These are phyloP conservation scores for Corbicula japonica DNA, from an alignment of 2,888 invertebrate species.

Conservation along the genomic window DNA sequence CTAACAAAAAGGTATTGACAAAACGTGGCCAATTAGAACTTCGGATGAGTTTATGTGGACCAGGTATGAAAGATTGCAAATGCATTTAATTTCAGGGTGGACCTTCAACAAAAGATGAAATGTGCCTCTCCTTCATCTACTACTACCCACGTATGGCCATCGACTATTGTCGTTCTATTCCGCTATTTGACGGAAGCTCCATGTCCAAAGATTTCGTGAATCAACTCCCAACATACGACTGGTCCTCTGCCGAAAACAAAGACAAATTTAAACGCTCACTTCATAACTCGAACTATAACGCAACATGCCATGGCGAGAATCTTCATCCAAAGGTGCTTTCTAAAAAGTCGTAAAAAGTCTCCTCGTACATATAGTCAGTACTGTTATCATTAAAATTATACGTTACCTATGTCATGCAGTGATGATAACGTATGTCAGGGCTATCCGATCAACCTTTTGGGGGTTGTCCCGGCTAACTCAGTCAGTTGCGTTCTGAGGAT, in stretches of 20 bases:
- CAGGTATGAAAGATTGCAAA: neutral
- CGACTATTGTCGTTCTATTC: constrained; percentile 10
- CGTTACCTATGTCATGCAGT: no score
- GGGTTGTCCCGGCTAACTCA: no score
- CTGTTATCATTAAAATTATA: no score
- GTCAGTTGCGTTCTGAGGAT: no score
- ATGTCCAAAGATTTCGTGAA: neutral
- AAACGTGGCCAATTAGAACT: no score
- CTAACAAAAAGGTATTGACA: neutral
- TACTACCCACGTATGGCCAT: constrained; percentile 6
- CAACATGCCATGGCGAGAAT: constrained; percentile 6
- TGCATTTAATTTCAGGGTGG: neutral
- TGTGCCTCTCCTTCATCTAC: constrained; percentile 3
- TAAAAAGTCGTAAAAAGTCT: no score
- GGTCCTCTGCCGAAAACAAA: neutral
- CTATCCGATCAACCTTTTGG: no score
- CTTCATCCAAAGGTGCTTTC: constrained; percentile 1
- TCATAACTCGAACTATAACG: neutral
- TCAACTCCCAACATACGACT: neutral
- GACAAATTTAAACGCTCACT: neutral
- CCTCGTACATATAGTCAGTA: no score
- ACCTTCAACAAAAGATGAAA: neutral
- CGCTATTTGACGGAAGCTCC: constrained; percentile 2
- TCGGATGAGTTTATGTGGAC: no score
- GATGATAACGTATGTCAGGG: no score